Conservation (phyloP, 1,140 invertebrate genomes). For the Sminthurinus signatus region DNA sequence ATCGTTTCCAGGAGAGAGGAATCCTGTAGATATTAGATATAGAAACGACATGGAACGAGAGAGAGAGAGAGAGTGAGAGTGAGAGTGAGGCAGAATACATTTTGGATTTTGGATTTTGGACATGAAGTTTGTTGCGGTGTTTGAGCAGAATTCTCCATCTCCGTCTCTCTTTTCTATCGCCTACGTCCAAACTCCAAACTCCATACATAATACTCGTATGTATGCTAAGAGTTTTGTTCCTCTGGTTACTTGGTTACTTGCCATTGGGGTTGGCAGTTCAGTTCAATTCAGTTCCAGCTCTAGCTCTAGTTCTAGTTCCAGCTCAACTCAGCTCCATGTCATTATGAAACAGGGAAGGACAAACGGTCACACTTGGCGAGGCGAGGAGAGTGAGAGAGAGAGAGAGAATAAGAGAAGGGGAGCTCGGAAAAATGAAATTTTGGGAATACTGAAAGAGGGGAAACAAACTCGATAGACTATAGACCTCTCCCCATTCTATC, state of each 20-base stretch:
- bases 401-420: constrained; percentile 13
- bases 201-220: no score
- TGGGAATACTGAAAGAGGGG: constrained; percentile 20
- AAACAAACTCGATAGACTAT: constrained; percentile 14
- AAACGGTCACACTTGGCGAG: constrained; percentile 34
- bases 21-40: no score
- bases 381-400: constrained; percentile 9
- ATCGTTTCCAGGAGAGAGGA: background rate
- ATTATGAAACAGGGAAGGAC: constrained; percentile 30
- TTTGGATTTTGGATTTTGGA: no score
- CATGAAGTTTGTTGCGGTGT: no score
- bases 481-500: background rate
- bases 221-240: no score
- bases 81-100: background rate
- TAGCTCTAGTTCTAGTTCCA: background rate
- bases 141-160: no score
- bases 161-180: no score
- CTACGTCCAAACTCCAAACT: no score
- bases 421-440: constrained; percentile 26
- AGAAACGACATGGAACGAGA: background rate
- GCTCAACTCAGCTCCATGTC: constrained; percentile 16
- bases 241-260: constrained; percentile 11
- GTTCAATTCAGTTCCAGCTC: no score
- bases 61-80: background rate
- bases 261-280: constrained; percentile 6